Base-by-base conservation (phyloP, 37 sponge, comb jelly and placozoan species). In the Tethya wilhelma region DNA sequence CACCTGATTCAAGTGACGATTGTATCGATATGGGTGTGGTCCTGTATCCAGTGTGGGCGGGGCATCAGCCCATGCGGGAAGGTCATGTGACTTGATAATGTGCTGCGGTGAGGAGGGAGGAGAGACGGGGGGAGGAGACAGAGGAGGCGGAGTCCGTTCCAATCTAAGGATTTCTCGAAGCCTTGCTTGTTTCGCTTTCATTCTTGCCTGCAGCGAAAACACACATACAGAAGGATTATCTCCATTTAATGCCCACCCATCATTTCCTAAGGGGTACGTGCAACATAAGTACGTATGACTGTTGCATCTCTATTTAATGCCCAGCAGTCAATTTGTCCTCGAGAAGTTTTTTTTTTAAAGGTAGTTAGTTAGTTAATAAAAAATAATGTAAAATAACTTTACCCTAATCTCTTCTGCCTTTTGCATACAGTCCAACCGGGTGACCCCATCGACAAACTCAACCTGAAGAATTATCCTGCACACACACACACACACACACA, bases 371-470 rank as follows among this genome's bases (percentile, higher is more conserved):
- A 8, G 8, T n/a, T 25, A 12, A 12, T 25, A 12, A 62, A 62
- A 62, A 26, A 62, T 62, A 14, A n/a, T 12, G 7, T 26, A 25
- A 38, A 4, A 12, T 67, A 8, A 30, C 58, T 69, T 11, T 68
- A 88, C 88, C 63, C 57, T 79, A 4, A 72, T 44, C 6, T 81
- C 77, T 44, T 81, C 88, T 4, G 67, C 69, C 37, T 70, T 82
- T 60, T 68, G 59, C 81, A 80, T 79, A 2, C 56, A 43, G 8
- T 90, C 80, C 17, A 90, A 77, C 59, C 90, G 39, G 1, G 56
- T 79, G 12, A 78, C 84, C 2, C 90, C 90, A 79, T 90, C 90
- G 39, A 84, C 85, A 79, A 84, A 90, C 69, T 64, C 79, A 17
- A 90, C 90, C 36, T 67, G 40, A 46, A 90, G 36, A 31, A 42